These are phyloP conservation scores for Bombus superbus DNA, from an alignment of 1,140 invertebrate genomes.

Conservation along the genomic window DNA sequence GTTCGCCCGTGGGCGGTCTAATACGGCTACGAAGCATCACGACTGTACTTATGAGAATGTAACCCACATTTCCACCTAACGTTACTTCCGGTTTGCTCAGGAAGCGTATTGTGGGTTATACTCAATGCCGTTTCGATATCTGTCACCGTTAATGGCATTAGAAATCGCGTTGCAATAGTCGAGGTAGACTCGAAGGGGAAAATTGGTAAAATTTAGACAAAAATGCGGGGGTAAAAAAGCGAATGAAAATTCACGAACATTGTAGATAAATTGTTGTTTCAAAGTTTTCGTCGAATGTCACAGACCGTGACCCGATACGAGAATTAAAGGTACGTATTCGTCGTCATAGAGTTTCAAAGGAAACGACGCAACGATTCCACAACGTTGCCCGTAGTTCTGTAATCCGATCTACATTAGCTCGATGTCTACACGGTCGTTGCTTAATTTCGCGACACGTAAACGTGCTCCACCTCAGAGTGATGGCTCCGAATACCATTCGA, in stretches of 20 bases:
- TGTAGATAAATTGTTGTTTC: not conserved
- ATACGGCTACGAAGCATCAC: constrained; percentile 57
- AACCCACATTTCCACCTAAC: constrained; percentile 65
- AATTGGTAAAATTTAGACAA: not conserved
- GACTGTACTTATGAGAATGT: constrained; percentile 66
- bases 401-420: constrained; percentile 37
- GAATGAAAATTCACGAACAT: not conserved
- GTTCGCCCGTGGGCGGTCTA: constrained; percentile 60
- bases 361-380: constrained; percentile 7
- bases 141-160: constrained; percentile 41
- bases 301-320: not conserved
- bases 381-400: constrained; percentile 9
- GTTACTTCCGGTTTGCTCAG: constrained; percentile 56
- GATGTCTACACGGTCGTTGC: constrained; percentile 22
- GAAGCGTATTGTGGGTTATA: constrained; percentile 53
- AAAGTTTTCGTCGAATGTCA: not conserved
- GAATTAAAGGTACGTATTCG: not conserved
- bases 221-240: no score
- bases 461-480: constrained; percentile 26
- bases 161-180: not conserved
- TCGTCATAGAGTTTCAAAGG: not conserved
- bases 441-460: constrained; percentile 43
- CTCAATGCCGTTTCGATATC: constrained; percentile 25
- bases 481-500: constrained; percentile 55
- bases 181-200: not conserved